Evolutionary conservation across 2,888 invertebrate genomes (phyloP).

Genomic region (Sarcophaga rosellei): DNA sequence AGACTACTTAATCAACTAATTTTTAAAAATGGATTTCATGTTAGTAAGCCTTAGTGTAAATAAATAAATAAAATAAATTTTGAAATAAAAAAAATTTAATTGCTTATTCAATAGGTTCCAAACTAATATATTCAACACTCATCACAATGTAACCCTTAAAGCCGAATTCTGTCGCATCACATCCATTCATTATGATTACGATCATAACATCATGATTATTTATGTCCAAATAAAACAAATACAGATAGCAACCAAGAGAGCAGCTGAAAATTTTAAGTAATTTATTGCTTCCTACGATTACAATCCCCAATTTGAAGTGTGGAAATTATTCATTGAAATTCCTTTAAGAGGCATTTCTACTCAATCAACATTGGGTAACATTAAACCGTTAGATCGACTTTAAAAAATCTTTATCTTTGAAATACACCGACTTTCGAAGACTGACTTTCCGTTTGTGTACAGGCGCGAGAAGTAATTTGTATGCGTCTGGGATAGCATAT

Average conservation of each 20-base stretch:
- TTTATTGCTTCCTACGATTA: conserved; percentile 48
- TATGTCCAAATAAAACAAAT: neutral
- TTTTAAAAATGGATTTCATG: too few relatives aligned
- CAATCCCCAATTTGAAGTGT: neutral
- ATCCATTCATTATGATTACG: neutral
- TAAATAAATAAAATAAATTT: too few relatives aligned
- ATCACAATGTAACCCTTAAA: neutral
- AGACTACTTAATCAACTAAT: too few relatives aligned
- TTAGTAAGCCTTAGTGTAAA: too few relatives aligned
- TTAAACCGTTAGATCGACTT: conserved; percentile 41
- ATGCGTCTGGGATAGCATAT: neutral
- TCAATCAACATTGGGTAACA: neutral
- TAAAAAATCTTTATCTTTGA: conserved; percentile 44
- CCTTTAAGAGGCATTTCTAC: neutral
- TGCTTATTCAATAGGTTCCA: too few relatives aligned
- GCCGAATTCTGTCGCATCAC: neutral
- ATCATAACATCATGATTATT: neutral
- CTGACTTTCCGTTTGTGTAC: conserved; percentile 10
- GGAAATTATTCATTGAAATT: conserved; percentile 1
- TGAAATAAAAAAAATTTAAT: too few relatives aligned
- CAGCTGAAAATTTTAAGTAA: conserved; percentile 28
- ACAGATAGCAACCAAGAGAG: neutral
- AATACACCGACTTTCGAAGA: conserved; percentile 7
- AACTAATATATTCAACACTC: too few relatives aligned
- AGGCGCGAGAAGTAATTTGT: conserved; percentile 10